Conservation (phyloP, 2,888 invertebrate genomes). For the Limnephilus lunatus region DNA sequence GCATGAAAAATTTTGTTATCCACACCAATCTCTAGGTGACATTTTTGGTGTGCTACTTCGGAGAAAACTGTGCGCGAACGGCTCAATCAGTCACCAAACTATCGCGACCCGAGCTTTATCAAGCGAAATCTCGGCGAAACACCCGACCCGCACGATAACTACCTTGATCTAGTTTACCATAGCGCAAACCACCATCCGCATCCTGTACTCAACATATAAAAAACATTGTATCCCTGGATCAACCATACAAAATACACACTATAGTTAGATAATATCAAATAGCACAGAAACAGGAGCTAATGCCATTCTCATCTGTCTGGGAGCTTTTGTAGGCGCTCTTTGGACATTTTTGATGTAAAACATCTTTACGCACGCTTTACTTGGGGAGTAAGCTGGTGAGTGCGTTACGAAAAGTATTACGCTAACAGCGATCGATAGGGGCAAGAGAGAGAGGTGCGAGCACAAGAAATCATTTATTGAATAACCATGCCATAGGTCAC, state of each 20-base stretch:
- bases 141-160: not conserved
- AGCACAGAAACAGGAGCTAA: too few species aligned
- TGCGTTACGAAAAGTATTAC: too few species aligned
- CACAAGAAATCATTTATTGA: too few species aligned
- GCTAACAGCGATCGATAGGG: too few species aligned
- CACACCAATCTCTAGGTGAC: not conserved
- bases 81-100: not conserved
- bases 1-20: not conserved
- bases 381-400: too few species aligned
- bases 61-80: not conserved
- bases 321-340: too few species aligned
- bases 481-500: too few species aligned
- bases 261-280: too few species aligned
- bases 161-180: not conserved
- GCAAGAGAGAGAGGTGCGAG: too few species aligned
- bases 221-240: not conserved
- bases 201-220: not conserved
- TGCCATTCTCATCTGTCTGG: too few species aligned
- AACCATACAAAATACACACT: not conserved
- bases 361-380: too few species aligned
- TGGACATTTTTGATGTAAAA: too few species aligned
- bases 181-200: not conserved
- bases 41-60: not conserved
- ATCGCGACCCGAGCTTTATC: not conserved
- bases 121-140: not conserved